Conservation (phyloP, 2,797 vertebrate genomes). For the Novumbra hubbsi region DNA sequence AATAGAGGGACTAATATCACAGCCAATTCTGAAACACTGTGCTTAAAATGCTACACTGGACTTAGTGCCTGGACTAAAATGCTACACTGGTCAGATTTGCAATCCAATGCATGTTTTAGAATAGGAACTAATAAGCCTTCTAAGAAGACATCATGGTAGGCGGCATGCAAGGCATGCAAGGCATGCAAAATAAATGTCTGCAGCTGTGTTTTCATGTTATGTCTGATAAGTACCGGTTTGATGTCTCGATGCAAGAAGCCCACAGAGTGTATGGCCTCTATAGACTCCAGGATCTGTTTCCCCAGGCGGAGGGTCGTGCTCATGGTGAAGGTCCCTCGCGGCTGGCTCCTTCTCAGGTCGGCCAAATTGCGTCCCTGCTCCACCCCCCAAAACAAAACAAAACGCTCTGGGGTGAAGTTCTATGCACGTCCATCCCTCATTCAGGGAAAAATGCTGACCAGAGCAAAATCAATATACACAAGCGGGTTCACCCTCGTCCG, state of each 20-base stretch:
- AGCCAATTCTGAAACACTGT: background rate
- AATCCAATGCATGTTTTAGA: background rate
- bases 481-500: background rate
- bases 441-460: background rate
- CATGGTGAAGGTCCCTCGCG: constrained; percentile 93
- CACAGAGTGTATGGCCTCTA: constrained; percentile 96
- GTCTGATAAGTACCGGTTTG: constrained; percentile 83
- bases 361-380: constrained; percentile 91
- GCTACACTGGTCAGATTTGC: background rate
- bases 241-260: constrained; percentile 96
- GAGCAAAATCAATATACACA: background rate
- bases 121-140: background rate
- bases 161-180: background rate
- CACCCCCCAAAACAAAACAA: constrained; percentile 3
- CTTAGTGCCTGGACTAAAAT: too few relatives aligned
- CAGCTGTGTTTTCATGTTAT: background rate
- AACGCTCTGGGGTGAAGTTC: constrained; percentile 1
- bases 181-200: background rate
- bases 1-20: background rate
- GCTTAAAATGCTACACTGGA: background rate
- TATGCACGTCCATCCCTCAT: background rate
- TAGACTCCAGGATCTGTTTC: constrained; percentile 97
- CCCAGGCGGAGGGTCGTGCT: constrained; percentile 92
- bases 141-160: background rate
- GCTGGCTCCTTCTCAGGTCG: constrained; percentile 92